Base-by-base conservation (phyloP, 37 sponge, comb jelly and placozoan species). In the Mnemiopsis leidyi region DNA sequence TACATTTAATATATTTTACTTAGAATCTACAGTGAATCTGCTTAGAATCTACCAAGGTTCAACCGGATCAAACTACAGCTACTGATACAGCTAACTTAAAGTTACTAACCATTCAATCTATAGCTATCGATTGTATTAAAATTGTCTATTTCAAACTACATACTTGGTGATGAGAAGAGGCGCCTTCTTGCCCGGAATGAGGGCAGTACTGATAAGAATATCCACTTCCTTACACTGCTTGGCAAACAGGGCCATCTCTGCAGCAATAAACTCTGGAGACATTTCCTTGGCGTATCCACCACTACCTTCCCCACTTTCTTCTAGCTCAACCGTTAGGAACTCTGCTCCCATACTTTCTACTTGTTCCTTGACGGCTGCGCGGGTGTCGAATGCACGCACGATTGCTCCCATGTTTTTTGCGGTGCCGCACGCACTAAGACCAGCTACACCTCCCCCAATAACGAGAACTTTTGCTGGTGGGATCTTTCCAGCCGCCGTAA, bases 261-360 rank as follows among this genome's bases (percentile, higher is more conserved):
- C 97, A 38, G 95, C 95, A 33, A 95, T 94, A 83, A 96, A 97
- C 69, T 97, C 97, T 68, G 95, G 95, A 0, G 97, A 96, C 96
- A 97, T 96, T 68, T 93, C 97, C 93, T 97, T 97, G 0, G 97
- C 97, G 40, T 97, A 97, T 0, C 97, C 97, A 26, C 97, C 97
- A 0, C 92, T 71, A 0, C 97, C 97, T 32, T 97, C 97, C 33
- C 97, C 97, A 25, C 94, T 92, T 93, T 97, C 97, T 76, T 71
- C 75, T 32, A 97, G 35, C 18, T 92, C 68, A 36, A 96, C 95
- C 71, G 96, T 95, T n/a, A 97, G 95, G 92, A 97, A 97, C 88
- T 97, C 97, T 32, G 97, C 97, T 7, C 97, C 97, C 35, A 97
- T 69, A 2, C 95, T 95, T 69, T 97, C 93, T 13, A 97, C 96